Evolutionary conservation across 2,113 vertebrate genomes (phyloP), one percentile per base, ranked within the genome.

Genomic region (Daphoenositta chrysoptera): DNA sequence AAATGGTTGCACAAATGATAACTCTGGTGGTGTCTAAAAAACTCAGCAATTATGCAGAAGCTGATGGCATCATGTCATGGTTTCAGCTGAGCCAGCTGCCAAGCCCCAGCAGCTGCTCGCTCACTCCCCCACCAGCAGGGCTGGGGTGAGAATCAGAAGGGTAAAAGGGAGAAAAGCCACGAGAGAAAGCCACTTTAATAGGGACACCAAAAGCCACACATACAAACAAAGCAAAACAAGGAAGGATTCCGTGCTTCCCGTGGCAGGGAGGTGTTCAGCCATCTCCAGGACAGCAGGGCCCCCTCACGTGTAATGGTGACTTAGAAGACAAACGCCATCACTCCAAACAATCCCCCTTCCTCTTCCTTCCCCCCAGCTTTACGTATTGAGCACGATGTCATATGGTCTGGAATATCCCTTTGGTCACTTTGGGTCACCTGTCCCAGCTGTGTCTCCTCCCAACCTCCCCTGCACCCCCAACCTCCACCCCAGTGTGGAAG

Each of bases 61-160:
- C 7, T 89, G 39, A 68, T 60, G 24, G 33, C 28, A 60, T 40
- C 11, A 14, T 39, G 5, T n/a, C 10, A 13, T 30, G 45, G 28
- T 82, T 66, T 44, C 11, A 30, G 7, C 9, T 17, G 45, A 15
- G 19, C 19, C 19, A 65, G 33, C 9, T 21, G 15, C 15, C 69
- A n/a, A 66, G 33, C 8, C 8, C 8, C 23, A 27, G 20, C 11
- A 50, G 31, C 35, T 0, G 0, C 17, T 64, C 0, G 0, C 15
- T 57, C 37, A 14, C 33, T 44, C 23, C 19, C 4, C 3, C 51
- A 73, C 3, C 23, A 45, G 44, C 0, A 1, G 33, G 15, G 30
- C 13, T 33, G 11, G 24, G 19, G 37, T 45, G 33, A 51, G 5
- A 51, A 81, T 14, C 23, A 30, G 37, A 58, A 45, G 9, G 3